phyloP scores from a whole-genome alignment of 2,888 invertebrate species.

The Limnephilus marmoratus region DNA sequence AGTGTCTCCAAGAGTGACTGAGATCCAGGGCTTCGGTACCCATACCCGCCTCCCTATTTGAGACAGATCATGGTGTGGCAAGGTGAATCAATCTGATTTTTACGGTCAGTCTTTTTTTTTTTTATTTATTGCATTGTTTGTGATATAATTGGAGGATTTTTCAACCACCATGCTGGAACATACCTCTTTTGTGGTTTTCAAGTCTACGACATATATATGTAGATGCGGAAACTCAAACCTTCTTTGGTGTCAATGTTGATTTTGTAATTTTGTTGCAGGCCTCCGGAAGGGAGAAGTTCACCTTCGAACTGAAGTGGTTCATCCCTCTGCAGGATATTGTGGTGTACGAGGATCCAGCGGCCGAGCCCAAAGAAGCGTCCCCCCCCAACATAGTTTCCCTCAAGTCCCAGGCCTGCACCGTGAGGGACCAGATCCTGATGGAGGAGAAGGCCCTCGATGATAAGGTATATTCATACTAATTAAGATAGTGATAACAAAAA shows the following conservation, averaged over 20 bases:
- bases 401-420: slow-evolving; percentile 91
- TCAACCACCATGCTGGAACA: too few relatives aligned
- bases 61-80: too few relatives aligned
- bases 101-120: too few relatives aligned
- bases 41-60: too few relatives aligned
- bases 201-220: too few relatives aligned
- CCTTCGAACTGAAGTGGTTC: slow-evolving; percentile 96
- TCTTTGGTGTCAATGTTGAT: background rate
- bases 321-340: slow-evolving; percentile 90
- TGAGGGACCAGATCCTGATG: slow-evolving; percentile 89
- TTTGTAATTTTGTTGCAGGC: slow-evolving; percentile 74
- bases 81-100: too few relatives aligned
- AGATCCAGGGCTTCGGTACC: too few relatives aligned
- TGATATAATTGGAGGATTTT: too few relatives aligned
- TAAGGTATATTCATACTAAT: slow-evolving; percentile 72
- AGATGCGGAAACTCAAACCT: background rate
- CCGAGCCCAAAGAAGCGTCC: slow-evolving; percentile 85
- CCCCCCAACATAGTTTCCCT: slow-evolving; percentile 90
- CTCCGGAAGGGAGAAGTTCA: slow-evolving; percentile 90
- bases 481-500: too few relatives aligned
- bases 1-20: too few relatives aligned
- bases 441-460: slow-evolving; percentile 85
- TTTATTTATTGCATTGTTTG: too few relatives aligned
- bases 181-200: too few relatives aligned
- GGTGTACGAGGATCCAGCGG: slow-evolving; percentile 83